Conservation (phyloP, 2,113 vertebrate species). For the Pampusana beccarii region DNA sequence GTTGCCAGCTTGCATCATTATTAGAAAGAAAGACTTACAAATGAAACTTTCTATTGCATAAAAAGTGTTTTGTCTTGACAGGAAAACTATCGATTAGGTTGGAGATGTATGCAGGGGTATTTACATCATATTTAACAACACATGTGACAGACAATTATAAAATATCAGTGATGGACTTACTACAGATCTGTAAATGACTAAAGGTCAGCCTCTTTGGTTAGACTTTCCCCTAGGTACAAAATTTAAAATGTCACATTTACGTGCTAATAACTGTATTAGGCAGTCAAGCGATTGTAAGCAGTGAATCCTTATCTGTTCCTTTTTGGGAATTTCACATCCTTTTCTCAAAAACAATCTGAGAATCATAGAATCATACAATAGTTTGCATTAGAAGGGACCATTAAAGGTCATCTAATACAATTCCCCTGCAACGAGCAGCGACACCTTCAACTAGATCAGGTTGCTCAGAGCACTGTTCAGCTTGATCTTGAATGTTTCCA, state of each 20-base stretch:
- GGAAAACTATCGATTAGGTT: background rate
- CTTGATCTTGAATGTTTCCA: no score
- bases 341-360: background rate
- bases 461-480: no score
- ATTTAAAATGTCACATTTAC: slow-evolving; percentile 56
- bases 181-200: slow-evolving; percentile 15
- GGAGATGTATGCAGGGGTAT: background rate
- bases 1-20: background rate
- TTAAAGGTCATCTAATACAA: no score
- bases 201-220: slow-evolving; percentile 35
- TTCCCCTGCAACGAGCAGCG: no score
- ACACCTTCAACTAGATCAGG: no score
- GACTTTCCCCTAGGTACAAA: slow-evolving; percentile 17
- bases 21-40: background rate
- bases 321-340: background rate
- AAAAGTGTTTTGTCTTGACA: background rate
- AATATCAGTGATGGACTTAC: slow-evolving; percentile 1
- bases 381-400: no score
- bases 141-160: background rate
- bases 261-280: slow-evolving; percentile 31
- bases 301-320: background rate
- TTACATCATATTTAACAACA: background rate
- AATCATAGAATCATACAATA: no score
- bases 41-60: background rate
- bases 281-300: background rate